Percentiles rank a stretch among this genome's conserved stretches.
Evolutionary conservation across 2,797 vertebrate genomes (phyloP).

Genomic region (Poeciliopsis presidionis): DNA sequence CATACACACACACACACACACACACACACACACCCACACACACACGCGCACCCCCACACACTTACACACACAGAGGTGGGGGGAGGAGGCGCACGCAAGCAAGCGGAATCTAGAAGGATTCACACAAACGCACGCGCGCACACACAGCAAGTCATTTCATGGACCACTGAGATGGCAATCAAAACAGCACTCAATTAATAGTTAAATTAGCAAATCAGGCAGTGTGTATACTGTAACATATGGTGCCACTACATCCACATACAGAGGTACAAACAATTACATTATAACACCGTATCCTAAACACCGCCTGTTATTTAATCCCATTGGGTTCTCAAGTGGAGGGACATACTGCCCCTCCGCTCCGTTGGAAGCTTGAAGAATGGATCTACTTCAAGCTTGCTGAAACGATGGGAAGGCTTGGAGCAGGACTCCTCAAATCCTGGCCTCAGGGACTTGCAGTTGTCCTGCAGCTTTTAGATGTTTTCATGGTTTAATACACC

Average conservation of each 20-base stretch:
- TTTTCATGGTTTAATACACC: too few relatives aligned
- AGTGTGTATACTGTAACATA: constrained; percentile 54
- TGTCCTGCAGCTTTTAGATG: too few relatives aligned
- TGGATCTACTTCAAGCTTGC: too few relatives aligned
- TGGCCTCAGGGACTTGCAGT: too few relatives aligned
- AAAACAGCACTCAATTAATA: constrained; percentile 75
- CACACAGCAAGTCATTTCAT: constrained; percentile 73
- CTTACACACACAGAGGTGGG: not conserved
- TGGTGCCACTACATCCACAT: constrained; percentile 21
- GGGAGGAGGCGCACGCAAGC: not conserved
- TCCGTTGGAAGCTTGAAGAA: too few relatives aligned
- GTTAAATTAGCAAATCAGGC: constrained; percentile 71
- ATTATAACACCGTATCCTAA: constrained; percentile 18
- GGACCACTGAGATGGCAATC: constrained; percentile 70
- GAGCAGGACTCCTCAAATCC: too few relatives aligned
- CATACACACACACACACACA: too few relatives aligned
- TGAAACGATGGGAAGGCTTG: too few relatives aligned
- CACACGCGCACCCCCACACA: not conserved
- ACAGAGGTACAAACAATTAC: constrained; percentile 34
- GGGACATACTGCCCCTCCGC: not conserved
- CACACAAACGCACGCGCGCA: constrained; percentile 11
- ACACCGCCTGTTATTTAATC: constrained; percentile 7
- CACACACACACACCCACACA: not conserved
- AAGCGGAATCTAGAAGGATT: constrained; percentile 28
- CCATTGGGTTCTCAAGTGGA: not conserved